Evolutionary conservation across 2,113 vertebrate genomes (phyloP), one percentile per base, ranked within the genome.

Genomic region (Lepus americanus): DNA sequence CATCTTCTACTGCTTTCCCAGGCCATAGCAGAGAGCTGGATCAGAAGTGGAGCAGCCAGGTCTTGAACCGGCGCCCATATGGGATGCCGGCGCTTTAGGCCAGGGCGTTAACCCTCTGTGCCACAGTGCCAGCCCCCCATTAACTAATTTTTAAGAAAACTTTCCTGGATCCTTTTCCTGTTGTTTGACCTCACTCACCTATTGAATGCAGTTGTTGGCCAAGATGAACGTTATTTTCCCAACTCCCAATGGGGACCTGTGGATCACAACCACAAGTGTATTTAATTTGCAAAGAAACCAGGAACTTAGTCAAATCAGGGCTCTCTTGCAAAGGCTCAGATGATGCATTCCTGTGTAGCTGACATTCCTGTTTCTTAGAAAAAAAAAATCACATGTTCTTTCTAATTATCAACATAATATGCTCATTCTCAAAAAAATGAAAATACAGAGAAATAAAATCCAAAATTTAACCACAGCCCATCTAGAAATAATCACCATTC

Each of bases 161-260:
- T 51, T 31, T 33, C 64, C 27, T 78, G 59, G 69, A 16, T 93
- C 12, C 0, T 19, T 49, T 22, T 76, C 22, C 5, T 16, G 51
- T 49, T 22, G 27, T 92, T 85, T 61, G 29, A 89, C 83, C 76
- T 94, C 49, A 53, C 16, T 93, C 59, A 79, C 29, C 22, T 70
- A 20, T 2, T 55, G 69, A 67, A 80, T 73, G 81, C 27, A 31
- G 36, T 23, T 49, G 74, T 44, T 49, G 67, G 61, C 63, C 53
- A 81, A 78, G 31, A 67, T 20, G 66, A 83, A 31, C 10, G 66
- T 76, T 92, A 73, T 44, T 89, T 95, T 83, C 89, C 66, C 76
- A 31, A 29, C 33, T 78, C 49, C 22, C 49, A 23, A 29, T 10
- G 51, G 69, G 8, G 55, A 49, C 16, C 6, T 14, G 49, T 39